A percentile compares a stretch with the other conserved stretches of the same genome.
These are phyloP conservation scores for Pedicia rivosa DNA, from an alignment of 2,888 invertebrate species.

Conservation along the genomic window DNA sequence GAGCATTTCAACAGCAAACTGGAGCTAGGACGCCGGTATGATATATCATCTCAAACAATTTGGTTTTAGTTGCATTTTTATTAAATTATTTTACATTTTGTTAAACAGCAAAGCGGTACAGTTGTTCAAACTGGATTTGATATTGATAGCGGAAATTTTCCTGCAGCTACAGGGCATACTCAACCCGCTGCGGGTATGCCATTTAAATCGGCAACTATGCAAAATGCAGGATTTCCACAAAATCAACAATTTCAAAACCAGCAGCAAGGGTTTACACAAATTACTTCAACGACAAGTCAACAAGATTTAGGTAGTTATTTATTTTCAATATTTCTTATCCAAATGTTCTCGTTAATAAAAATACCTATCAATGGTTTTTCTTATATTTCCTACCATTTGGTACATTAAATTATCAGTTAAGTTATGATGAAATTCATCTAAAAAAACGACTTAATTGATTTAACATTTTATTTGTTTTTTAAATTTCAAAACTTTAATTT, in stretches of 20 bases:
- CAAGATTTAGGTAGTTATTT: conserved; percentile 14
- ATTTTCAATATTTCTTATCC: neutral
- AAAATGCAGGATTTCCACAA: conserved; percentile 9
- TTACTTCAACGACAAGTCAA: neutral
- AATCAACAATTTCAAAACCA: conserved; percentile 8
- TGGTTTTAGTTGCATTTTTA: neutral
- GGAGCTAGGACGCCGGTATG: conserved; percentile 13
- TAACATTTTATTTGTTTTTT: neutral
- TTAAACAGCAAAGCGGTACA: conserved; percentile 26
- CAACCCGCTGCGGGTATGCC: conserved; percentile 34
- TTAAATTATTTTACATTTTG: neutral
- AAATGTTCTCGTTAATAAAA: conserved; percentile 6
- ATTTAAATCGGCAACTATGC: conserved; percentile 31
- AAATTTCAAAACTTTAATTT: neutral
- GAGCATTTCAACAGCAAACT: conserved; percentile 15
- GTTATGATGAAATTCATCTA: no score
- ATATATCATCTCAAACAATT: neutral
- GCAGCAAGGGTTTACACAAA: conserved; percentile 1
- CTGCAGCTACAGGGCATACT: conserved; percentile 30
- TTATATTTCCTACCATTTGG: conserved; percentile 4
- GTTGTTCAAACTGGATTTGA: conserved; percentile 33
- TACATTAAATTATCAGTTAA: no score
- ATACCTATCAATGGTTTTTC: conserved; percentile 3
- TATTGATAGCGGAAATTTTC: conserved; percentile 25
- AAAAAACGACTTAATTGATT: neutral